Base-by-base conservation (phyloP, 2,888 invertebrate genomes). In the Augiades crinisus region DNA sequence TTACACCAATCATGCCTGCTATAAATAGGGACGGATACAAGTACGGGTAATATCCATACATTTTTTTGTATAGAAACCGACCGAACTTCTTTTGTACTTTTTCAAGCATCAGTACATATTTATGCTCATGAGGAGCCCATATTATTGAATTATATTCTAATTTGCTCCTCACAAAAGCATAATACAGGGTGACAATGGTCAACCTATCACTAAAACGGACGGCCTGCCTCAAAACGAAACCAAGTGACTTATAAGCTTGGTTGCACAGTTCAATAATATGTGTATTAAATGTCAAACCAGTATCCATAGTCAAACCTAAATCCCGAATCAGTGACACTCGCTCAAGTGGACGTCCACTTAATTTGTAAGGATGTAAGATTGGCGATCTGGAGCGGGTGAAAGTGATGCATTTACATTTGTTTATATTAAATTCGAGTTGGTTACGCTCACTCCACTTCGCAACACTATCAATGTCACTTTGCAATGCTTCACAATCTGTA, bases 21-120 rank as follows among this genome's bases (percentile, higher is more conserved):
- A 51, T 41, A 45, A 53, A 55, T 17, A 53, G 21, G 22, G 55
- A 53, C 5, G 57, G 55, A 38, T 57, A 57, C 30, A 55, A 44
- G 10, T 36, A 51, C 3, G 55, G 53, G 22, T 57, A 57, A 4
- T 53, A 44, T 6, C 55, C 55, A 24, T 53, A 53, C 1, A 33
- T 3, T 5, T 33, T 38, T 13, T 37, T 33, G 14, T 47, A 47
- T 2, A 47, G 33, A 16, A 16, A 47, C 1, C 40, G 24, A 4
- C 27, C 10, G 31, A 53, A 57, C 36, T 55, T 57, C 14, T 53
- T 57, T 37, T 57, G 53, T 2, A 57, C 33, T 4, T 46, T 40
- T 16, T 57, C 57, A 2, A 57, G 1, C 51, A 58, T 50, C 2
- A 47, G 16, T 16, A 5, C 27, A 4, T 45, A 44, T 36, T 55